A percentile compares a stretch with the other conserved stretches of the same genome.
Evolutionary conservation across 2,888 invertebrate species (phyloP).

Genomic region (Bellardia bayeri): DNA sequence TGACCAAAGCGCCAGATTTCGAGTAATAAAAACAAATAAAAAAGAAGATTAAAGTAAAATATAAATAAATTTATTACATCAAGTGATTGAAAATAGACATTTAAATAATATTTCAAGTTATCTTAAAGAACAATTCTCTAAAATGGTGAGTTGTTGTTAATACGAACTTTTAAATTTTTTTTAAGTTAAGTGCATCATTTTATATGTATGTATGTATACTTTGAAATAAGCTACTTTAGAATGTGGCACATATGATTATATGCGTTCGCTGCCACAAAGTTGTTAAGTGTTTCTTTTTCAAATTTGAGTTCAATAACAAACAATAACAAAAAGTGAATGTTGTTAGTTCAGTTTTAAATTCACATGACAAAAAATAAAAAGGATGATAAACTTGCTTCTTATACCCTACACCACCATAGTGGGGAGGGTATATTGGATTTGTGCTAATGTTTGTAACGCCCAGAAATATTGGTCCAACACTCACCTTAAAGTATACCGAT

Average conservation of each 20-base stretch:
- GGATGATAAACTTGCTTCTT: conserved; percentile 13
- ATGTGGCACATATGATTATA: neutral
- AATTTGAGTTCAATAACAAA: conserved; percentile 41
- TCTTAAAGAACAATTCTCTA: neutral
- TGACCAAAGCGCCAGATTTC: neutral
- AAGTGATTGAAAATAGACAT: neutral
- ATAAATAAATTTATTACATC: neutral
- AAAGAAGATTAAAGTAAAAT: neutral
- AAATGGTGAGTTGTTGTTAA: conserved; percentile 8
- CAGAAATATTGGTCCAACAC: no score
- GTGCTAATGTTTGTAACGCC: no score
- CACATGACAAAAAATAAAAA: conserved; percentile 45
- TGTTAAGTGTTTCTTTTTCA: conserved; percentile 37
- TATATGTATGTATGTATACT: neutral
- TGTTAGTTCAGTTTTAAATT: conserved; percentile 57
- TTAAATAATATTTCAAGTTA: neutral
- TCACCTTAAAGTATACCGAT: no score
- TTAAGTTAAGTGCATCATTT: neutral
- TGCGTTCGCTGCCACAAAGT: conserved; percentile 10
- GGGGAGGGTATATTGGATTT: no score
- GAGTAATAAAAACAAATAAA: neutral
- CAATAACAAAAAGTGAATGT: conserved; percentile 67
- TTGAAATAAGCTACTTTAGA: neutral
- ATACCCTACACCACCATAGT: neutral
- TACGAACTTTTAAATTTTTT: neutral